Base-by-base conservation (phyloP, 2,797 vertebrate species). In the Poecilia wingei region DNA sequence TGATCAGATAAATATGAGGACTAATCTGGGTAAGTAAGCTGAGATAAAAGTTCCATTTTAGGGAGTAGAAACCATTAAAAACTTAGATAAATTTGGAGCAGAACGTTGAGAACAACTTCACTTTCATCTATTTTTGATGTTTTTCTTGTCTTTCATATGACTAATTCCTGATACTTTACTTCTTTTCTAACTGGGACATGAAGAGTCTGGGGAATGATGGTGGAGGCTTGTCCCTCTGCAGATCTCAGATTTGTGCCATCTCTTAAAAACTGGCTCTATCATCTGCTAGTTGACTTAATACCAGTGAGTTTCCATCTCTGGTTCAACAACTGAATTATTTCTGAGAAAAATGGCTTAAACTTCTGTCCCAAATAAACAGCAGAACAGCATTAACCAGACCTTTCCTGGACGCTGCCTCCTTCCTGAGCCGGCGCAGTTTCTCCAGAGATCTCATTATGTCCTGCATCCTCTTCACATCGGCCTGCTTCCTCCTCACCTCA, bases 401-500 rank as follows among this genome's bases (percentile, higher is more conserved):
- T 96, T 97, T 99, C 79, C 97, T 96, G 22, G 89, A 95, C 0
- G 98, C 98, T 0, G 98, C 98, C 83, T 99, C 98, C 91, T 98
- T 99, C 74, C 98, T 95, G 49, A 99, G 95, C 49, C 96, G 96
- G 77, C 97, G 95, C 59, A 99, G 94, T 80, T 99, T 99, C 91
- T 99, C 98, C 88, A 99, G 85, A 0, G 97, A 96, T 0, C 89
- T 93, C 47, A 99, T 94, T 81, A 99, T 76, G 55, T 99, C 98
- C 81, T 95, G 92, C 97, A 98, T 98, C 86, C 97, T 96, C 89
- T 98, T 99, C 0, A 97, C 93, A 3, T 99, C 98, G 0, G 96
- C 94, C 87, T 99, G 97, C 82, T 99, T 99, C 92, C 96, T 98
- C 86, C 97, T 93, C 39, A 99, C 98, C 90, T 99, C 98, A 1